Base-by-base conservation (phyloP, 2,113 vertebrate species). In the Himantopus leucocephalus region DNA sequence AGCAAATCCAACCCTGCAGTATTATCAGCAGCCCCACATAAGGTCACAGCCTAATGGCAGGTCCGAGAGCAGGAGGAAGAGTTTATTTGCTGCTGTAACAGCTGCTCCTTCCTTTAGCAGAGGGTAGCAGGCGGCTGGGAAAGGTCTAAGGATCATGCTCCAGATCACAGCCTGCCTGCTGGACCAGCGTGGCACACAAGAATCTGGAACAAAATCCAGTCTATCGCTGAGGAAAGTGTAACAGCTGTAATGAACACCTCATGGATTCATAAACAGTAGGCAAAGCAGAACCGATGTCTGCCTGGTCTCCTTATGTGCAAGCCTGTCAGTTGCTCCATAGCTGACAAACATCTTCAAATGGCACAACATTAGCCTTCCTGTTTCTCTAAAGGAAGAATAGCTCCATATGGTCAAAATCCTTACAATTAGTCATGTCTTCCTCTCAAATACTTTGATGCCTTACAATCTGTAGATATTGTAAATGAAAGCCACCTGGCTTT, bases 371-470 rank as follows among this genome's bases (percentile, higher is more conserved):
- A 62, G 48, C 67, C 70, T 88, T 81, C 53, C 62, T 72, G 56
- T 84, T 94, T 88, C 66, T 83, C 88, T 67, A 53, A 74, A 80
- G 74, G 60, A 95, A 84, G 67, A 91, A 56, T 35, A 64, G 13
- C 12, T 56, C 74, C 88, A 83, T 56, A 71, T 59, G 63, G 82
- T 62, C 72, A 93, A 94, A 96, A 88, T 43, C 56, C 82, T 94
- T 82, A 32, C 23, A 74, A 89, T 52, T 74, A 85, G 34, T 79
- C 26, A 23, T 39, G 39, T 60, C 85, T 94, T 87, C 35, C 62
- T 88, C 64, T 70, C 39, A 92, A 85, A 90, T 32, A 80, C 30
- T 87, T 88, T 6, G 10, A 85, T 55, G 22, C 7, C 3, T 34
- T 58, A 30, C 20, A 70, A 16, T 15, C 53, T 11, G 59, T 34